Evolutionary conservation across 2,113 vertebrate species (phyloP), one percentile per base, ranked within the genome.

Genomic region (Mungos mungo): DNA sequence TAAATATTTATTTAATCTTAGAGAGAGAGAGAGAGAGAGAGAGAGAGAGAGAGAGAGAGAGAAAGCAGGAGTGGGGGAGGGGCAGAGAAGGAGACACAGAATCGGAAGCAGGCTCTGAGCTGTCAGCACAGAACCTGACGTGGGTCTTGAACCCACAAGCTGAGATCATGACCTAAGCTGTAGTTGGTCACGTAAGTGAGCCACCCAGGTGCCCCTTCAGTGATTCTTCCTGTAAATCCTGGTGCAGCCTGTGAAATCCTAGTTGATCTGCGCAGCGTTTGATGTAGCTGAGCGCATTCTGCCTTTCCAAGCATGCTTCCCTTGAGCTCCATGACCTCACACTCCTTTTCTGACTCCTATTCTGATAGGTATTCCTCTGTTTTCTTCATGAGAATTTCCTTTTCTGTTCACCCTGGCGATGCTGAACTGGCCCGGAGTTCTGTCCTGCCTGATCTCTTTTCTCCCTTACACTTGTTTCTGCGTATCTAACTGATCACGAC

Each of bases 211-310:
- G 38, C 38, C 38, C 38, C 38, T 38, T 4, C 38, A 38, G 38
- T 38, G 38, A 38, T 38, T 33, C 13, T 52, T 33, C 1, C 2
- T 47, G 8, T 10, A 60, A 66, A 41, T 18, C 63, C 45, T 38
- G 63, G 35, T 2, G 85, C 19, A 90, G 69, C 8, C 57, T 54
- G 45, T 45, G 33, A 15, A 3, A 47, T 84, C 81, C 92, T 52
- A 31, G 8, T 52, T 65, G 21, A 8, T 95, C 65, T 57, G 76
- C 15, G 57, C 35, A 52, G 52, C 65, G 2, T 45, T n/a, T 47
- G 71, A 25, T 12, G 33, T 47, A 31, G 35, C 1, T 3, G 18
- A 68, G 25, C 0, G 7, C 0, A 0, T 31, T 54, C 38, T 66
- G 47, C 18, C 81, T 66, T 38, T 47, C 0, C 7, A 57, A 18